Percentiles rank a stretch among this genome's conserved stretches.
Conservation (phyloP, 1,140 invertebrate genomes). For the Brachionus plicatilis region DNA sequence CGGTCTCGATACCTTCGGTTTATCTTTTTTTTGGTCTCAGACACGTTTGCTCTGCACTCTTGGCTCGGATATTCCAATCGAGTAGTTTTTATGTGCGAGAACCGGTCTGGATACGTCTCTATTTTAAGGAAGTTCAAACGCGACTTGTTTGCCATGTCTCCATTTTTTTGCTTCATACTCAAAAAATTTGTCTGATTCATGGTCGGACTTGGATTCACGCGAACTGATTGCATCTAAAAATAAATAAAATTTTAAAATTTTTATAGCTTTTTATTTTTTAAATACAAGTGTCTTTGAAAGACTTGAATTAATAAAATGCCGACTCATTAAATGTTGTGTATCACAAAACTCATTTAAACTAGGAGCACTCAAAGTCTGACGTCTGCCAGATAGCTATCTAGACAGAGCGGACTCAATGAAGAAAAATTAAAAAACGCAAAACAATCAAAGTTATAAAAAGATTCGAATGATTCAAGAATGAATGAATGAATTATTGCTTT, state of each 20-base stretch:
- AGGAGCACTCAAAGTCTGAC: background rate
- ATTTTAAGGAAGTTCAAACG: constrained; percentile 12
- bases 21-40: constrained; percentile 11
- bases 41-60: background rate
- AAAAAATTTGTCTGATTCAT: background rate
- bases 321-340: background rate
- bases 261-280: background rate
- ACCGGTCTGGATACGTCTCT: constrained; percentile 10
- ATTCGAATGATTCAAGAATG: background rate
- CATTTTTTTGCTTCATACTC: background rate
- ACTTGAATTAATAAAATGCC: background rate
- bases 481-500: background rate
- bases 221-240: background rate
- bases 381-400: background rate
- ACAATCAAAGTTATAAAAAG: background rate
- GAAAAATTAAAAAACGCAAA: background rate
- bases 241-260: background rate
- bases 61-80: constrained; percentile 1
- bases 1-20: constrained; percentile 3
- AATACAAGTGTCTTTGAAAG: background rate
- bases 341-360: background rate
- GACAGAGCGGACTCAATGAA: background rate
- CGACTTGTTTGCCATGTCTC: background rate
- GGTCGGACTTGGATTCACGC: background rate
- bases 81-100: constrained; percentile 19